Conservation (phyloP, 2,113 vertebrate genomes). For the Vimba vimba region DNA sequence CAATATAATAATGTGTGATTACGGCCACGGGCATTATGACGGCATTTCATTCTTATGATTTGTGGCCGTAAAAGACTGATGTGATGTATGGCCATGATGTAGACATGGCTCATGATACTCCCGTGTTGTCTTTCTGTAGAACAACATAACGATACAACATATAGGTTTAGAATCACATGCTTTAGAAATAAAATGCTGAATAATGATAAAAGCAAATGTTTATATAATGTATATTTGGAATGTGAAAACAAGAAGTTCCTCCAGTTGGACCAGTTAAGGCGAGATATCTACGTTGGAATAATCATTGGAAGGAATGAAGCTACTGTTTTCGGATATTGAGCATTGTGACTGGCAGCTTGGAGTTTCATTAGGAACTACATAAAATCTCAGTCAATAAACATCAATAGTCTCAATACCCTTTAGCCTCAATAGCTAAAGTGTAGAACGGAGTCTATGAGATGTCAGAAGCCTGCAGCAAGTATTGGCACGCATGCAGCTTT, state of each 20-base stretch:
- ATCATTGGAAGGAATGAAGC: not conserved
- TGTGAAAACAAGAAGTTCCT: not conserved
- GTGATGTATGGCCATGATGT: constrained; percentile 48
- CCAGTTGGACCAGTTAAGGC: not conserved
- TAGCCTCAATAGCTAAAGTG: constrained; percentile 12
- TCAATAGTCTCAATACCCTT: constrained; percentile 17
- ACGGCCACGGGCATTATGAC: constrained; percentile 47
- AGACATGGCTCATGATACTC: constrained; percentile 10
- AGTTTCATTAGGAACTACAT: constrained; percentile 34
- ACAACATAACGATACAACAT: not conserved
- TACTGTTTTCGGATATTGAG: not conserved
- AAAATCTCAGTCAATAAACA: constrained; percentile 33
- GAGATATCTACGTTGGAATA: not conserved
- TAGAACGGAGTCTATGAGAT: not conserved
- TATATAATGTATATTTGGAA: not conserved
- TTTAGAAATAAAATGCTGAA: not conserved
- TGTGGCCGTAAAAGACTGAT: constrained; percentile 28
- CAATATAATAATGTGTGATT: constrained; percentile 48
- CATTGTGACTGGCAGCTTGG: not conserved
- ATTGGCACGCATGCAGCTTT: not conserved
- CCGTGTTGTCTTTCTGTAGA: constrained; percentile 29
- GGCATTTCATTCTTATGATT: constrained; percentile 53
- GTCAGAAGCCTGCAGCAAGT: not conserved
- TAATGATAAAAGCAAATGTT: not conserved
- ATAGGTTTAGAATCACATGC: not conserved